Conservation (phyloP, 2,797 vertebrate genomes). For the Anomalospiza imberbis region DNA sequence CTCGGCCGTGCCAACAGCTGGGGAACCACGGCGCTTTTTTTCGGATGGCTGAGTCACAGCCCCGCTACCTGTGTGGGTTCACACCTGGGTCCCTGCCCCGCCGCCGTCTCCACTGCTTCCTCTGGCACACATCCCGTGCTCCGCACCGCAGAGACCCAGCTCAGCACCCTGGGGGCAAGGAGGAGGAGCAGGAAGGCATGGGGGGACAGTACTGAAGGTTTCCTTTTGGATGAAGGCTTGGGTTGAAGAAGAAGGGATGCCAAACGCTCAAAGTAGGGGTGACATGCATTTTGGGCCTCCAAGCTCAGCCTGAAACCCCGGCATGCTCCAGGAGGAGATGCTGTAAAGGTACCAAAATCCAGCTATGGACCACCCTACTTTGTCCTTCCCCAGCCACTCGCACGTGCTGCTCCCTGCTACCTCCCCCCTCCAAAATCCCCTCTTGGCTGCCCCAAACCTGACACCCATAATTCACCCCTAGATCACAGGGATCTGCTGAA, state of each 20-base stretch:
- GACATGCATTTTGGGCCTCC: not conserved
- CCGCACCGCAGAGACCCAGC: fast-evolving
- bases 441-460: constrained; percentile 12
- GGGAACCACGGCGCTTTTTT: not conserved
- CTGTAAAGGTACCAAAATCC: not conserved
- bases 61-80: not conserved
- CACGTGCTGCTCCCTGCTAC: not conserved
- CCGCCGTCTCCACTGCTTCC: constrained; percentile 43
- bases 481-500: constrained; percentile 10
- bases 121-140: not conserved
- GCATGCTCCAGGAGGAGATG: not conserved
- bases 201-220: not conserved
- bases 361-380: not conserved
- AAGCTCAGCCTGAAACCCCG: not conserved
- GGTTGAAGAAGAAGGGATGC: not conserved
- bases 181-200: not conserved
- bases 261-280: fast-evolving
- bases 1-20: not conserved
- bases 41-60: constrained; percentile 13
- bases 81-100: not conserved
- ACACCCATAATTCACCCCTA: not conserved
- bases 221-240: not conserved
- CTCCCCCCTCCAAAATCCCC: not conserved
- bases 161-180: not conserved
- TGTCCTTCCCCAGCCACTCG: not conserved